Evolutionary conservation across 2,113 vertebrate genomes (phyloP).

Genomic region (Lycaon pictus): DNA sequence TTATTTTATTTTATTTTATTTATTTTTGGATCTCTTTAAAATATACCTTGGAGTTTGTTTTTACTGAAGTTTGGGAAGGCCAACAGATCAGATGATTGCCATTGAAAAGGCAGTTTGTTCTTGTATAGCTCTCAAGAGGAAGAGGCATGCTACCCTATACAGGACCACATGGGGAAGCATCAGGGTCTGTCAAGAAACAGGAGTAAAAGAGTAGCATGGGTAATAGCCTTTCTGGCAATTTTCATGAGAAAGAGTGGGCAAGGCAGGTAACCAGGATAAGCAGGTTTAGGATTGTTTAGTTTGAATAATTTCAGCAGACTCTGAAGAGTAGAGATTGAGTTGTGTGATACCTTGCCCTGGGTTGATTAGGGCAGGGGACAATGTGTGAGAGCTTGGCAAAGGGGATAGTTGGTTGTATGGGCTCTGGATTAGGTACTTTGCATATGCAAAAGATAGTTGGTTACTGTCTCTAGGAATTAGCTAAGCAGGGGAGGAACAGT

Average conservation of each 20-base stretch:
- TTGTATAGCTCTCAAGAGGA: not conserved
- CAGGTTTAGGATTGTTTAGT: not conserved
- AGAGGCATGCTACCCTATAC: not conserved
- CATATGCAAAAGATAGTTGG: not conserved
- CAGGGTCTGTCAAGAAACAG: not conserved
- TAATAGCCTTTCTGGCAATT: not conserved
- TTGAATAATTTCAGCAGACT: not conserved
- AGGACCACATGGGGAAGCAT: not conserved
- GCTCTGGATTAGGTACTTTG: not conserved
- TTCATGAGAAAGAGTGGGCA: not conserved
- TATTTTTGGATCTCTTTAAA: not conserved
- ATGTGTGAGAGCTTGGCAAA: not conserved
- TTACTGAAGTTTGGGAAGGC: not conserved
- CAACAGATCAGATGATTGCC: not conserved
- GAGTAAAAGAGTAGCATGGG: not conserved
- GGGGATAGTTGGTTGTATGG: not conserved
- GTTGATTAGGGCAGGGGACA: not conserved
- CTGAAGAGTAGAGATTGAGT: not conserved
- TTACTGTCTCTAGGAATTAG: not conserved
- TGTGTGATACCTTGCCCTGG: not conserved
- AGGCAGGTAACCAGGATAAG: not conserved
- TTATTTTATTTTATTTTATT: no score
- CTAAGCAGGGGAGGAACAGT: not conserved
- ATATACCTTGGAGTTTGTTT: conserved; percentile 21
- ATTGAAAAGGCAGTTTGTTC: not conserved